These are phyloP conservation scores for Misgurnus anguillicaudatus DNA, from an alignment of 2,113 vertebrate genomes.

Conservation along the genomic window DNA sequence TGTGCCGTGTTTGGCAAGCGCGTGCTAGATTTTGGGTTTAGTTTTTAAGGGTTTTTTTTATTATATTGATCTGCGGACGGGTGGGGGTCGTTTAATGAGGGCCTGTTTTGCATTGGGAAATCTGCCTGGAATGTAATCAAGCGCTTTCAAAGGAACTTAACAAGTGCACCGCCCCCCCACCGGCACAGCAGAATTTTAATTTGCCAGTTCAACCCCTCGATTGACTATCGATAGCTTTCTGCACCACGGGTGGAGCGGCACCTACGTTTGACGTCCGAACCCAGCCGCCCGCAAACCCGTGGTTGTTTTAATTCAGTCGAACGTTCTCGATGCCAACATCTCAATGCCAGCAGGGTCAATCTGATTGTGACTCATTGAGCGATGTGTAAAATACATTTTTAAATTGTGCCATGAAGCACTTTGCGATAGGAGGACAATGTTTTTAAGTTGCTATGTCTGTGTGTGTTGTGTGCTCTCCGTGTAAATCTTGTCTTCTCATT, in stretches of 20 bases:
- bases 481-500: conserved; percentile 76
- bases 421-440: conserved; percentile 49
- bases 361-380: conserved; percentile 60
- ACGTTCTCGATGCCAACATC: conserved; percentile 63
- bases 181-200: conserved; percentile 53
- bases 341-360: conserved; percentile 60
- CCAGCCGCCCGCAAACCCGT: conserved; percentile 30
- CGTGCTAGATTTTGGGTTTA: not conserved
- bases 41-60: conserved; percentile 54
- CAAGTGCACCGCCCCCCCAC: conserved; percentile 58
- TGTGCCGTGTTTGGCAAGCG: not conserved
- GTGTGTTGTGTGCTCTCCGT: conserved; percentile 69
- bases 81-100: conserved; percentile 61
- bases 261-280: not conserved
- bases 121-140: conserved; percentile 62
- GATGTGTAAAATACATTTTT: conserved; percentile 66
- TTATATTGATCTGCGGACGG: conserved; percentile 62
- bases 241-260: not conserved
- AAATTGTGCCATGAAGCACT: conserved; percentile 56
- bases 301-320: conserved; percentile 69
- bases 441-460: conserved; percentile 36
- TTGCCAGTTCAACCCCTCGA: conserved; percentile 34
- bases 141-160: conserved; percentile 64
- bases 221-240: conserved; percentile 50
- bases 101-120: conserved; percentile 62